Percentiles rank a stretch among this genome's conserved stretches.
Evolutionary conservation across 2,888 invertebrate species (phyloP).

Genomic region (Phania funesta): DNA sequence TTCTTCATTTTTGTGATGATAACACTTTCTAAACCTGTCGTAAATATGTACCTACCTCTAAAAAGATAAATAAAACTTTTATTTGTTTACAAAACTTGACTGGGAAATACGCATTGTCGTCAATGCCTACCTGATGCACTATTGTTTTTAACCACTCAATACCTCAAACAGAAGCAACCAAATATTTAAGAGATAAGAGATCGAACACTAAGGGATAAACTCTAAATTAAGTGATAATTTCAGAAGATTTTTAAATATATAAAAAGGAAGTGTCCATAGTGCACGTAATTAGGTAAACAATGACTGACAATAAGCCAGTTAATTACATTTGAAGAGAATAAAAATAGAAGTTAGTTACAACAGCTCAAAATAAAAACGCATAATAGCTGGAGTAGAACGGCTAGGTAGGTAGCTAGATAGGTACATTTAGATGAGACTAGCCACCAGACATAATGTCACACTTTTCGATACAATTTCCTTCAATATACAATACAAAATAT

Average conservation of each 20-base stretch:
- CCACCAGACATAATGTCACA: constrained; percentile 27
- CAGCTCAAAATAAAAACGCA: background rate
- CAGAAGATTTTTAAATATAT: no score
- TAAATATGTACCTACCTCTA: no score
- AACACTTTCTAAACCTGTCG: no score
- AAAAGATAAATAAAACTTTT: no score
- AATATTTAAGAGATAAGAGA: no score
- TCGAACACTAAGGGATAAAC: no score
- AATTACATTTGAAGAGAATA: background rate
- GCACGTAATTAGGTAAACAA: constrained; percentile 10
- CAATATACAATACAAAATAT: background rate
- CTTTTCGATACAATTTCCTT: constrained; percentile 7
- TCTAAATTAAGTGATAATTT: background rate
- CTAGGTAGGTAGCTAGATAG: background rate
- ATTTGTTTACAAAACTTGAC: no score
- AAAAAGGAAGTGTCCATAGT: background rate
- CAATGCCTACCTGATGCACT: no score
- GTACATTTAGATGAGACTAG: background rate
- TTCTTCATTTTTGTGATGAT: no score
- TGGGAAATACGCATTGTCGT: no score
- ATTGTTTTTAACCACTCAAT: no score
- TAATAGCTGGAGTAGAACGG: background rate
- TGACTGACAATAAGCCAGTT: background rate
- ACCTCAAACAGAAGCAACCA: no score
- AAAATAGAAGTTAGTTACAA: background rate